These are phyloP conservation scores for Paedocypris micromegethes DNA, from an alignment of 2,797 vertebrate species.

Conservation along the genomic window DNA sequence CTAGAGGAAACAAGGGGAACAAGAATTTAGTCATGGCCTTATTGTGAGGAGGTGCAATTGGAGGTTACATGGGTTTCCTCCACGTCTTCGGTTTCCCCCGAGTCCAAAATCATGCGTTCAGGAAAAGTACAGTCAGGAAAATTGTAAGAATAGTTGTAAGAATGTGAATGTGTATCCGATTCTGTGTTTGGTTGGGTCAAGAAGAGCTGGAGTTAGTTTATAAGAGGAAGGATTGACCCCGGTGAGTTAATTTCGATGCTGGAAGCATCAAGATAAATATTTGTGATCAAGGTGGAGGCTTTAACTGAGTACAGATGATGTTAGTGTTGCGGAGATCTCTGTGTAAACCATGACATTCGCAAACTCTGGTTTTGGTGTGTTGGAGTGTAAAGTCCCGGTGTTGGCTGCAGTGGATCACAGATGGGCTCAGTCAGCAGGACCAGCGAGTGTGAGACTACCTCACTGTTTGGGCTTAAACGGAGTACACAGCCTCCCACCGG, in stretches of 20 bases:
- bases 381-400: conserved; percentile 26
- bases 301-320: conserved; percentile 21
- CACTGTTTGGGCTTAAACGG: conserved; percentile 45
- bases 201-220: not conserved
- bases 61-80: no score
- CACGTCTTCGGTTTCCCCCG: no score
- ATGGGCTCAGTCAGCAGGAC: conserved; percentile 47
- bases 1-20: conserved; percentile 51
- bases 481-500: conserved; percentile 11
- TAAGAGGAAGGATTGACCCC: conserved; percentile 26
- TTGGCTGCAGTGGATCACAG: conserved; percentile 43
- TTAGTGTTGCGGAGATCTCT: conserved; percentile 15
- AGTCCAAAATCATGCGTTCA: no score
- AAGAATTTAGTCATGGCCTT: conserved; percentile 1
- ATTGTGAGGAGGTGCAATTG: no score
- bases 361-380: conserved; percentile 24
- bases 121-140: no score
- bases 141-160: no score
- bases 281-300: conserved; percentile 22
- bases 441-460: conserved; percentile 39
- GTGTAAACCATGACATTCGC: conserved; percentile 27
- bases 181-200: no score
- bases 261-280: conserved; percentile 20
- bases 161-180: no score
- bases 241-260: conserved; percentile 26